Percentiles rank a stretch among this genome's conserved stretches.
phyloP scores from a whole-genome alignment of 2,797 vertebrate species.

The Molossus alvarezi region DNA sequence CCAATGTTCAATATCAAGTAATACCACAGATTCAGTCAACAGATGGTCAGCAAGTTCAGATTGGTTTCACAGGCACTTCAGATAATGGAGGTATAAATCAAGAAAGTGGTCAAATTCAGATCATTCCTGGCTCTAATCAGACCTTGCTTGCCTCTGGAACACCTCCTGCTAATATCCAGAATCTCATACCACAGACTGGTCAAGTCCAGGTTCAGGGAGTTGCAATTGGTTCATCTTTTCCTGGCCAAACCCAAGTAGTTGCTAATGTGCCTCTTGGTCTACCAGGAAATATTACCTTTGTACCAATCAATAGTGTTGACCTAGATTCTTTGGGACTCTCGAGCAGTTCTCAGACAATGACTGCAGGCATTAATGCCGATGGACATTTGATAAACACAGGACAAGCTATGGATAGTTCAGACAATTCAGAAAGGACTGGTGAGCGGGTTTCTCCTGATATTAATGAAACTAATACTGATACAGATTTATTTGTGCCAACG shows the following conservation, averaged over 20 bases:
- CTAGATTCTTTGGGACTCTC: conserved; percentile 98
- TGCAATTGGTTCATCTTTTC: conserved; percentile 96
- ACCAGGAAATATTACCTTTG: conserved; percentile 99
- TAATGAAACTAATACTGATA: conserved; percentile 95
- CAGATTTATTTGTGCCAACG: conserved; percentile 98
- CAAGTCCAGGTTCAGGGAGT: conserved; percentile 98
- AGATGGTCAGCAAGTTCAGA: conserved; percentile 96
- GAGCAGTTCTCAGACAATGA: conserved; percentile 98
- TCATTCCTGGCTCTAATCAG: conserved; percentile 97
- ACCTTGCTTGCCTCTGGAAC: conserved; percentile 94
- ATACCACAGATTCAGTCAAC: conserved; percentile 99
- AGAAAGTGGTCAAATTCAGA: conserved; percentile 98
- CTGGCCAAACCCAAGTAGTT: conserved; percentile 98
- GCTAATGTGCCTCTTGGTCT: conserved; percentile 98
- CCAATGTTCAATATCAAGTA: conserved; percentile 99
- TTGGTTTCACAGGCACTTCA: conserved; percentile 96
- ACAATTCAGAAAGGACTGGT: conserved; percentile 95
- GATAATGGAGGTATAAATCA: conserved; percentile 96
- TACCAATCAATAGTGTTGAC: conserved; percentile 99
- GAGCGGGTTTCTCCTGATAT: conserved; percentile 95
- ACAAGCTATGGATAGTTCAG: conserved; percentile 95
- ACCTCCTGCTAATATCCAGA: conserved; percentile 95
- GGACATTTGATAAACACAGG: conserved; percentile 97
- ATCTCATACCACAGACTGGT: conserved; percentile 98
- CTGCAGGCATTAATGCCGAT: conserved; percentile 98